A percentile compares a stretch with the other conserved stretches of the same genome.
phyloP scores from a whole-genome alignment of 92 coral and sea anemone genomes.

The Umimayanthus chanpuru region DNA sequence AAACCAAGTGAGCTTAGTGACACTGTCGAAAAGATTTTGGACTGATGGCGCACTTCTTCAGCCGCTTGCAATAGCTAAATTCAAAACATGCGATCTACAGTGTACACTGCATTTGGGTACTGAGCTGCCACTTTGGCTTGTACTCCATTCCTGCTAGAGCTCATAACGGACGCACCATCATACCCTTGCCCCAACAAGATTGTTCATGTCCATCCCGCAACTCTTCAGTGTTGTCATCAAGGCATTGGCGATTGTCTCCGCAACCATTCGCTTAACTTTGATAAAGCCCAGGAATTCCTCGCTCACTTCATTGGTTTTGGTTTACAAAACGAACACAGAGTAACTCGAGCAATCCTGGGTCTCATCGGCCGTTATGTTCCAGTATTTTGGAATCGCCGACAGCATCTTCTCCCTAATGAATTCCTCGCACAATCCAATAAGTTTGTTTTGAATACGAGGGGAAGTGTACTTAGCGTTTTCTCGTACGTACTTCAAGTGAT shows the following conservation, averaged over 20 bases:
- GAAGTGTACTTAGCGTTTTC: slow-evolving; percentile 56
- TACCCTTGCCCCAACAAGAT: slow-evolving; percentile 28
- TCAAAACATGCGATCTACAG: slow-evolving; percentile 52
- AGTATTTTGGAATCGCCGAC: slow-evolving; percentile 47
- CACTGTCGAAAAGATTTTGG: slow-evolving; percentile 55
- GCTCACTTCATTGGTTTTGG: slow-evolving; percentile 32
- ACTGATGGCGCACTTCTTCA: slow-evolving; percentile 51
- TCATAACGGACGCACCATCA: slow-evolving; percentile 19
- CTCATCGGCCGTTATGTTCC: slow-evolving; percentile 49
- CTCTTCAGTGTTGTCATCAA: slow-evolving; percentile 35
- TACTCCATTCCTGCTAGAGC: slow-evolving; percentile 50
- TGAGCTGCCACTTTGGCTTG: slow-evolving; percentile 45
- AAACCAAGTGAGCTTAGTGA: slow-evolving; percentile 37
- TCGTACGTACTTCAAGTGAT: slow-evolving; percentile 46
- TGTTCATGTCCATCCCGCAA: slow-evolving; percentile 44
- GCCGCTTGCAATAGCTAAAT: slow-evolving; percentile 45
- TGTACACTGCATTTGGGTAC: slow-evolving; percentile 61
- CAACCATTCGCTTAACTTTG: slow-evolving; percentile 37
- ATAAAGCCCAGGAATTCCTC: slow-evolving; percentile 21
- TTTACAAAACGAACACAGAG: slow-evolving; percentile 36
- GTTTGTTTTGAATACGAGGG: slow-evolving; percentile 45
- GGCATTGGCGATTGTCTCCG: background rate
- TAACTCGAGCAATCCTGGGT: slow-evolving; percentile 54
- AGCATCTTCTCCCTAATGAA: slow-evolving; percentile 44
- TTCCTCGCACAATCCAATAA: slow-evolving; percentile 48